Percentiles rank a stretch among this genome's conserved stretches.
Conservation (phyloP, 1,140 invertebrate genomes). For the Polypedilum pembai region DNA sequence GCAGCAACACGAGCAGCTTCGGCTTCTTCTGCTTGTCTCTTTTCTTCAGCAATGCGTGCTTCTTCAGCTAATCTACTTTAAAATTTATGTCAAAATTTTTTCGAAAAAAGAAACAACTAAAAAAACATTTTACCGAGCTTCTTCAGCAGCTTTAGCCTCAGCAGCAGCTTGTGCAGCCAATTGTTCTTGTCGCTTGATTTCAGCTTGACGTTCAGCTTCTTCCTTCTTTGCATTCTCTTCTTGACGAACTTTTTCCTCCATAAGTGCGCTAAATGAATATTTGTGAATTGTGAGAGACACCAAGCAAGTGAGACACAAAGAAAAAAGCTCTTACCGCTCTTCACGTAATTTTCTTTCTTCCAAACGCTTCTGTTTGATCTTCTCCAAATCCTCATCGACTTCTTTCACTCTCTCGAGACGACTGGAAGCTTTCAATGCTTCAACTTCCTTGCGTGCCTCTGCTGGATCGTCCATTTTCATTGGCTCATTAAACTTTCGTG, state of each 20-base stretch:
- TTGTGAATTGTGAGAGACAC: constrained; percentile 13
- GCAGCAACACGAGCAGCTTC: constrained; percentile 46
- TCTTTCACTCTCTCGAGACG: constrained; percentile 47
- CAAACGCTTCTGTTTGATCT: constrained; percentile 51
- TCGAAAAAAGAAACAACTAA: too few species aligned
- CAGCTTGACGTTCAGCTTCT: constrained; percentile 36
- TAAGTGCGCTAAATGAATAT: constrained; percentile 39
- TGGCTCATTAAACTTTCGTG: constrained; percentile 54
- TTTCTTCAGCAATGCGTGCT: constrained; percentile 45
- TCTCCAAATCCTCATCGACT: constrained; percentile 48
- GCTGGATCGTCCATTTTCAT: constrained; percentile 49
- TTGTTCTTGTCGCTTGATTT: constrained; percentile 42
- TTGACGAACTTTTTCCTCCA: constrained; percentile 37
- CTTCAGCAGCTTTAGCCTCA: constrained; percentile 40
- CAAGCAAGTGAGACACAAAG: not conserved
- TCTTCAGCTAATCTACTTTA: constrained; percentile 44
- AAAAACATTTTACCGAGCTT: not conserved
- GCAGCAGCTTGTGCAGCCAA: constrained; percentile 44
- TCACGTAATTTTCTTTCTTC: constrained; percentile 53
- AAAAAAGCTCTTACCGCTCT: constrained; percentile 47
- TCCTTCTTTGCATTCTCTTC: constrained; percentile 48
- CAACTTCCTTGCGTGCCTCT: constrained; percentile 46
- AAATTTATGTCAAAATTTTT: too few species aligned
- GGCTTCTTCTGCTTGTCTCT: constrained; percentile 47
- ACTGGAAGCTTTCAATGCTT: constrained; percentile 47